Evolutionary conservation across 2,888 invertebrate genomes (phyloP).

Genomic region (Busseola fusca): DNA sequence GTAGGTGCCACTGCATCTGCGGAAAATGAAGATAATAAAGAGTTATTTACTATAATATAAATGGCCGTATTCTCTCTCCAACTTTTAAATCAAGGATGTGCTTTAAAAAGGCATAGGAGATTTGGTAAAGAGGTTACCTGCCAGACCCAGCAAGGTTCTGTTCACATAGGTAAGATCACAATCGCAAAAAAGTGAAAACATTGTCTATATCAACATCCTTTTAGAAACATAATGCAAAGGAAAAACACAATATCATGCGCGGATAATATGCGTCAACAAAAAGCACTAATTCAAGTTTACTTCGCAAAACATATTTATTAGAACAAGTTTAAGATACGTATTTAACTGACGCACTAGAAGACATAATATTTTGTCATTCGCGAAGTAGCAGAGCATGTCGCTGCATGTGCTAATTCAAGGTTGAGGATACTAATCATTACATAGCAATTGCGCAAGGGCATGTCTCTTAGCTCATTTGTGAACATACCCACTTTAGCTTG

Average conservation of each 20-base stretch:
- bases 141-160: not conserved
- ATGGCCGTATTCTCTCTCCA: not conserved
- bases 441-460: constrained; percentile 16
- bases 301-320: not conserved
- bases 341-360: not conserved
- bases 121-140: not conserved
- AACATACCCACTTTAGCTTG: not conserved
- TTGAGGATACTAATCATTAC: not conserved
- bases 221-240: not conserved
- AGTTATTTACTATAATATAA: too few species aligned
- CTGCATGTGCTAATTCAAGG: not conserved
- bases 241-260: not conserved
- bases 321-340: not conserved
- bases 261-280: not conserved
- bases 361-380: not conserved
- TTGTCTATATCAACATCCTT: not conserved
- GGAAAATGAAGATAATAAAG: too few species aligned
- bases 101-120: not conserved
- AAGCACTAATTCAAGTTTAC: not conserved
- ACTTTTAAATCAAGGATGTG: not conserved
- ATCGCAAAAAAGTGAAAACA: not conserved
- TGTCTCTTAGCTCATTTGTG: not conserved
- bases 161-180: not conserved
- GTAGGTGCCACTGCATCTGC: too few species aligned
- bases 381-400: not conserved